Evolutionary conservation across 2,888 invertebrate species (phyloP), one percentile per base, ranked within the genome.

Genomic region (Drosophila quasianomalipes): DNA sequence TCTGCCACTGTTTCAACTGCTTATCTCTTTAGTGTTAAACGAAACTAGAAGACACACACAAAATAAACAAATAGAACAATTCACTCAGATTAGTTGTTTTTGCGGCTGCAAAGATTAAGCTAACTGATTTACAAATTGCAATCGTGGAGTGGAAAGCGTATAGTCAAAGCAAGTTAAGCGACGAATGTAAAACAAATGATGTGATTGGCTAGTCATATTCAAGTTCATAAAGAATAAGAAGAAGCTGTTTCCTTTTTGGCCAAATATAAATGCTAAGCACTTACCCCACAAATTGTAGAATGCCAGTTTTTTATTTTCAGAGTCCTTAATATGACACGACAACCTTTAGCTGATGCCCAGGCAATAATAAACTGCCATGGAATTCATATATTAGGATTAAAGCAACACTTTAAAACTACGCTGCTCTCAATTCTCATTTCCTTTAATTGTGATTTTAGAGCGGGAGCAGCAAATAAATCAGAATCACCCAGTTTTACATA

Each of bases 401-500:
- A 9, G 26, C 31, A 55, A 16, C 39, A 41, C 33, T 68, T 65
- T 55, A 51, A 83, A 85, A 55, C 74, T 70, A 70, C 65, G 66
- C 76, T 72, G 82, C 75, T 75, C 90, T 87, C 74, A 85, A 89
- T 85, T 87, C 62, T 41, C 75, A 85, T 66, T 85, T 89, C 90
- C 85, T 80, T 82, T 71, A 51, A 51, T 75, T 65, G 74, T 81
- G 51, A 35, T 81, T 79, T 59, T 51, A 60, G 63, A 73, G 71
- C 76, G 59, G 35, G 35, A 44, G 35, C 70, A 54, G 57, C 47
- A 64, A 72, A 79, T 79, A 86, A 85, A 89, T 85, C 82, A 85
- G 71, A 74, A 75, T 82, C 82, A 85, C 69, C 68, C 82, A 63
- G 74, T 58, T 59, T 68, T 52, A 63, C 65, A 69, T 65, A 69